Percentiles rank a stretch among this genome's conserved stretches.
phyloP scores from a whole-genome alignment of 2,113 vertebrate species.

The Hemiprocne comata region DNA sequence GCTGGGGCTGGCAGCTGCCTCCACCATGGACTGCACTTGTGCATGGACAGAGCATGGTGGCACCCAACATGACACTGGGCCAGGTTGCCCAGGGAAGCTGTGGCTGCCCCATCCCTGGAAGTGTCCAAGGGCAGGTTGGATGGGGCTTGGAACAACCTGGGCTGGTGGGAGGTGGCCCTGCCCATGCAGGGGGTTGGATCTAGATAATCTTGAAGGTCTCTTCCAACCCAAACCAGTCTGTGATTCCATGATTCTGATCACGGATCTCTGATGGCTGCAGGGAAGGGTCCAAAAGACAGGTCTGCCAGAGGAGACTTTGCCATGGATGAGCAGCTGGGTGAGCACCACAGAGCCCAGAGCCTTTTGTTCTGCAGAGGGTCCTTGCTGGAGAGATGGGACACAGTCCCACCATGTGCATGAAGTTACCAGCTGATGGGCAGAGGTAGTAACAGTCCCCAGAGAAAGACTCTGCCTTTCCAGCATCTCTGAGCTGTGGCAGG shows the following conservation, averaged over 20 bases:
- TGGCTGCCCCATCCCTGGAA: too few species aligned
- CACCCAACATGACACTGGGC: not conserved
- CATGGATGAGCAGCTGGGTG: not conserved
- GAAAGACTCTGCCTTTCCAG: not conserved
- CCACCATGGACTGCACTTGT: not conserved
- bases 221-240: too few species aligned
- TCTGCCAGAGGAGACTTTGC: not conserved
- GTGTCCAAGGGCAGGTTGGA: too few species aligned
- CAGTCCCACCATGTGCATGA: accelerated
- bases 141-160: too few species aligned
- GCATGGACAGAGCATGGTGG: not conserved
- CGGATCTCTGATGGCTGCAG: not conserved
- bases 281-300: not conserved
- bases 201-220: too few species aligned
- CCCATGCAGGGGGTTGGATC: too few species aligned
- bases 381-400: not conserved
- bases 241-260: too few species aligned
- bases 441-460: accelerated
- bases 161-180: too few species aligned
- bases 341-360: not conserved
- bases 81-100: not conserved
- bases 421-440: not conserved
- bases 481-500: accelerated
- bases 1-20: not conserved
- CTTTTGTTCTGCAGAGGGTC: not conserved